Conservation (phyloP, 2,797 vertebrate species). For the Macroramphosus scolopax region DNA sequence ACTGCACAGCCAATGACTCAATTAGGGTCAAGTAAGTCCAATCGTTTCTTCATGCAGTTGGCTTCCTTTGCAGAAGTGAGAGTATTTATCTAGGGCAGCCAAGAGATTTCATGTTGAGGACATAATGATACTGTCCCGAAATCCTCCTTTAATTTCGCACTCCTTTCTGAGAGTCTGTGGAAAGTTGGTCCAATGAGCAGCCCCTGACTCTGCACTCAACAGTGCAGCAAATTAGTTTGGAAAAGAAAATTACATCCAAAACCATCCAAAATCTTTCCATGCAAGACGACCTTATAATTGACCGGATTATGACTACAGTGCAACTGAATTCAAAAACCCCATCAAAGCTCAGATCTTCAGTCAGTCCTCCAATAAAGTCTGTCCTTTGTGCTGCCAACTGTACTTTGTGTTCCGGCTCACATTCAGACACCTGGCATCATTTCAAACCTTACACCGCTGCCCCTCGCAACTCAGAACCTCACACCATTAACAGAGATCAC, state of each 20-base stretch:
- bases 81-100: conserved; percentile 32
- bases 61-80: conserved; percentile 25
- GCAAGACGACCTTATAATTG: conserved; percentile 36
- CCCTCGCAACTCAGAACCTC: conserved; percentile 41
- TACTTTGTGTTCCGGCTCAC: conserved; percentile 16
- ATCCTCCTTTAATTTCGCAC: conserved; percentile 25
- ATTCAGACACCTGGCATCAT: conserved; percentile 48
- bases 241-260: conserved; percentile 50
- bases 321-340: conserved; percentile 29
- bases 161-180: conserved; percentile 17
- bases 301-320: conserved; percentile 27
- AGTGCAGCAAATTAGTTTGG: conserved; percentile 34
- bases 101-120: conserved; percentile 33
- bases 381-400: conserved; percentile 4
- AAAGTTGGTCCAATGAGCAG: conserved; percentile 22
- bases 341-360: conserved; percentile 1
- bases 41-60: conserved; percentile 29
- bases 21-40: conserved; percentile 44
- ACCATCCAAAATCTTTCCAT: conserved; percentile 37
- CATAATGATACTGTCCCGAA: conserved; percentile 33
- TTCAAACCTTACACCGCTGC: conserved; percentile 48
- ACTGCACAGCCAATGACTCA: conserved; percentile 46
- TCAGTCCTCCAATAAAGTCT: conserved; percentile 7
- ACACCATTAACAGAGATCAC: conserved; percentile 59
- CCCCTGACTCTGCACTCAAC: conserved; percentile 13